Evolutionary conservation across 92 coral and sea anemone genomes (phyloP).

Genomic region (Zoanthus sansibaricus): DNA sequence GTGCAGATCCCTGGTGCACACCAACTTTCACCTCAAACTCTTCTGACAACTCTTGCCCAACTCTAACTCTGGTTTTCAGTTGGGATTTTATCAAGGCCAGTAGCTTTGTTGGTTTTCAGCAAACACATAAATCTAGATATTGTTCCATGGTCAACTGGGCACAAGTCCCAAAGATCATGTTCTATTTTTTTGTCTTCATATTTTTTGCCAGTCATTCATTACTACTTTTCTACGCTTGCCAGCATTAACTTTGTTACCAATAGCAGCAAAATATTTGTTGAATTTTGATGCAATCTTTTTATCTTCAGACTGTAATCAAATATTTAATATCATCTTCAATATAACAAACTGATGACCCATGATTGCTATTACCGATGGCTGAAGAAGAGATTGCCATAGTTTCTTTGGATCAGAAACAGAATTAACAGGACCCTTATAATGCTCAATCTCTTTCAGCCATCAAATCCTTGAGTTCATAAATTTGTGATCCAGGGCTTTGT

Average conservation of each 20-base stretch:
- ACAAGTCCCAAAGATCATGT: constrained; percentile 31
- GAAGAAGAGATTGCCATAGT: constrained; percentile 23
- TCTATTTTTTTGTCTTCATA: constrained; percentile 17
- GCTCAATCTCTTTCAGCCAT: constrained; percentile 63
- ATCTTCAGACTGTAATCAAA: constrained; percentile 35
- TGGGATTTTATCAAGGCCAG: constrained; percentile 39
- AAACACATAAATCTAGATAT: constrained; percentile 1
- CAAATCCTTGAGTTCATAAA: constrained; percentile 41
- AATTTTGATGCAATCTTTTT: constrained; percentile 55
- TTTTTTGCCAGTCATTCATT: constrained; percentile 52
- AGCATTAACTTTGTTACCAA: constrained; percentile 33
- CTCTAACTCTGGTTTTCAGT: too few relatives aligned
- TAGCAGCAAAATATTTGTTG: constrained; percentile 41
- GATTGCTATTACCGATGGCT: constrained; percentile 26
- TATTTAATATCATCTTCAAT: constrained; percentile 19
- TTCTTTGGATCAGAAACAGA: constrained; percentile 39
- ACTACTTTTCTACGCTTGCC: constrained; percentile 25
- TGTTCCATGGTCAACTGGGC: neutral
- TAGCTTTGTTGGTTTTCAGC: constrained; percentile 29
- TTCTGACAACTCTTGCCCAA: too few relatives aligned
- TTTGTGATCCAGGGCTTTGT: constrained; percentile 57
- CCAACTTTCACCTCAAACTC: too few relatives aligned
- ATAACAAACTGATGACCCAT: neutral
- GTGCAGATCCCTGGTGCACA: too few relatives aligned
- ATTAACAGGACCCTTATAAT: constrained; percentile 14